Base-by-base conservation (phyloP, 2,888 invertebrate species). In the Geotrupes spiniger region DNA sequence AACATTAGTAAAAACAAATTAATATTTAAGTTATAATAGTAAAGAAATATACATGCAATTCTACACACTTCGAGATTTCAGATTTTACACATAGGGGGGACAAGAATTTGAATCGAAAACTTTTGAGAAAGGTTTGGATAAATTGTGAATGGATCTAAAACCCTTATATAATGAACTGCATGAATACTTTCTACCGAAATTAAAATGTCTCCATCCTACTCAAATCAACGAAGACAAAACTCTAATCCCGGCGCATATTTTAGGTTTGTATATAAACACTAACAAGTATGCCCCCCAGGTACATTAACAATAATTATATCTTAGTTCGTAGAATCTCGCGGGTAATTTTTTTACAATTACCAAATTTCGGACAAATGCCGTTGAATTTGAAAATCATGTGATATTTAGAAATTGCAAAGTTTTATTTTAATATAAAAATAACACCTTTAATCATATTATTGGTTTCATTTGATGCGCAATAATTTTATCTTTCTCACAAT, bases 201-300 rank as follows among this genome's bases (percentile, higher is more conserved):
- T 87, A 25, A 77, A 72, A 56, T 41, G 61, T 0, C 58, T 64
- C 21, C 84, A 83, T 59, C 76, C 75, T 21, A 70, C 76, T 6
- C 71, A 76, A 38, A 66, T 77, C 2, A 64, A 68, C 12, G 62
- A 58, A 17, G 69, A 71, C 6, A 74, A 78, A 42, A 78, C 78
- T 8, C 69, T 77, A 2, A 81, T 87, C 52, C 87, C 87, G 1
- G 85, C 85, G 1, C 85, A 87, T 70, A 63, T 87, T 42, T 71
- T 86, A 55, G 86, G 87, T 81, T 29, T 29, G 41, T 41, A 15
- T n/a, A n/a, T n/a, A n/a, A n/a, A n/a, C n/a, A n/a, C n/a, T n/a
- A n/a, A n/a, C n/a, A n/a, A n/a, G n/a, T n/a, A n/a, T n/a, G n/a
- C n/a, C n/a, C n/a, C n/a, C n/a, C n/a, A n/a, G n/a, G n/a, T n/a